Base-by-base conservation (phyloP, 2,113 vertebrate species). In the Erpornis zantholeuca region DNA sequence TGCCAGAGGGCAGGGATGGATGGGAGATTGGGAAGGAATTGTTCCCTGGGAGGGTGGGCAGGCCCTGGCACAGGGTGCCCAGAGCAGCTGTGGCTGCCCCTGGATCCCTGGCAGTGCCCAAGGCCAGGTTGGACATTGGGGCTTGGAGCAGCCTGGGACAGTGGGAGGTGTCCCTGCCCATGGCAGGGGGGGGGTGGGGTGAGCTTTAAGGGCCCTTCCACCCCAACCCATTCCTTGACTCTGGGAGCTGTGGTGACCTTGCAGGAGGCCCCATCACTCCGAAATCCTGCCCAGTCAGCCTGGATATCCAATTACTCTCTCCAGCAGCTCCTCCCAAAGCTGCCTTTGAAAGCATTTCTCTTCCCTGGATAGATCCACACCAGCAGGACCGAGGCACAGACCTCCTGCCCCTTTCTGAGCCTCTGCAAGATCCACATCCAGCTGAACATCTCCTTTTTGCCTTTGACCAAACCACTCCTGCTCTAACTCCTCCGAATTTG, bases 401-500 rank as follows among this genome's bases (percentile, higher is more conserved):
- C 6, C 59, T 64, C 49, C 3, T 11, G 57, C 29, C 66, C 61
- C 28, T 29, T 40, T 33, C 66, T 38, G 47, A 25, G 35, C 18
- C 47, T 40, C 82, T 64, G 33, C 9, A 22, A 54, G 15, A 76
- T 27, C 63, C 47, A n/a, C 25, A 28, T 9, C 36, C 71, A 38
- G 47, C 63, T 8, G 47, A 65, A n/a, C 9, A 7, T 19, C 3
- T 19, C 63, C n/a, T 24, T 36, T 11, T 1, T 35, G 31, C 52
- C 20, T 84, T 31, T 35, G 8, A 18, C 28, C 13, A 36, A 54
- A 31, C 8, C 50, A 6, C 2, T 21, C 44, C 59, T 42, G 36
- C 45, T 60, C 54, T 35, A 7, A 2, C 11, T 16, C 8, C 7
- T 10, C 45, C 0, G 1, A 53, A 38, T 15, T 14, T n/a, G 16